These are phyloP conservation scores for Heliconius erato DNA, from an alignment of 2,888 invertebrate genomes.

Conservation along the genomic window DNA sequence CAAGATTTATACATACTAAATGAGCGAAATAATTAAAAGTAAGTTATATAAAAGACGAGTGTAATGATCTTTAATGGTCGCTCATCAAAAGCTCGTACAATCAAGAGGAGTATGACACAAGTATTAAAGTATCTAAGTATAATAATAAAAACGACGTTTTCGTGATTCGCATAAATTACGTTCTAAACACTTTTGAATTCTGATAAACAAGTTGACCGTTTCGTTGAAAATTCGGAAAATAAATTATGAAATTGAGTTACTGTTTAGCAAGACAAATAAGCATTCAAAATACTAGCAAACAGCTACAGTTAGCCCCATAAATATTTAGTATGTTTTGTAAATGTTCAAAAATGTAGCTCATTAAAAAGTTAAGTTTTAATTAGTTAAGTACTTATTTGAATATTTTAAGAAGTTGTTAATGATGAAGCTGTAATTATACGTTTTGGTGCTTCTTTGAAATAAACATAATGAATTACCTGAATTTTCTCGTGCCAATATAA, in stretches of 20 bases:
- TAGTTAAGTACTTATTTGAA: slow-evolving; percentile 13
- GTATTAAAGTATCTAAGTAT: slow-evolving; percentile 65
- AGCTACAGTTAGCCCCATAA: background rate
- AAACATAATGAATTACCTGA: background rate
- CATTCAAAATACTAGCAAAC: background rate
- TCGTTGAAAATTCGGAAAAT: slow-evolving; percentile 6
- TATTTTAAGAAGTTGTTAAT: slow-evolving; percentile 7
- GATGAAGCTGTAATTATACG: slow-evolving; percentile 6
- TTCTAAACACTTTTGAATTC: slow-evolving; percentile 25
- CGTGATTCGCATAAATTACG: slow-evolving; percentile 59
- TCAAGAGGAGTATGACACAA: slow-evolving; percentile 66
- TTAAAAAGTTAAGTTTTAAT: slow-evolving; percentile 29
- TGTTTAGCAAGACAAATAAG: slow-evolving; percentile 10
- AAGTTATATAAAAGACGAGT: slow-evolving; percentile 30
- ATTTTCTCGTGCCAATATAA: background rate
- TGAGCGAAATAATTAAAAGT: slow-evolving; percentile 27
- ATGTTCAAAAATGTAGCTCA: slow-evolving; percentile 24
- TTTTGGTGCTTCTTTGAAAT: background rate
- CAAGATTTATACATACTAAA: background rate
- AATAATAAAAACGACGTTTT: slow-evolving; percentile 72
- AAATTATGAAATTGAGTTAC: slow-evolving; percentile 21
- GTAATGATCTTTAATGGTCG: slow-evolving; percentile 35
- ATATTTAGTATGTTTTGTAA: slow-evolving; percentile 27
- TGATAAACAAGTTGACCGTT: slow-evolving; percentile 33
- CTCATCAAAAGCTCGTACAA: slow-evolving; percentile 65